Evolutionary conservation across 2,888 invertebrate species (phyloP).

Genomic region (Nudaria mundana): DNA sequence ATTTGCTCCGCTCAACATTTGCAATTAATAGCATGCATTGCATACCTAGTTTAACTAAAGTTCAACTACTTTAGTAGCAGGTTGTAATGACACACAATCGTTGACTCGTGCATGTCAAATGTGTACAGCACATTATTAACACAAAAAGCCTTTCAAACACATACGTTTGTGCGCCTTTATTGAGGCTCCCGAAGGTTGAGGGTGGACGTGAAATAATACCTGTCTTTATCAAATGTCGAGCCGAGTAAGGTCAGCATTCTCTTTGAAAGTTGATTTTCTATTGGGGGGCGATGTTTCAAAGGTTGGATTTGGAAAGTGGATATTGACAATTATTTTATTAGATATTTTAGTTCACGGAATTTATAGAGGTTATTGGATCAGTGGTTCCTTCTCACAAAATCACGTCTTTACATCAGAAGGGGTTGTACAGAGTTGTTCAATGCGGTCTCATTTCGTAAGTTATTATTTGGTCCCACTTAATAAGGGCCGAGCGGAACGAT

Average conservation of each 20-base stretch:
- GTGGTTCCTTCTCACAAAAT: slow-evolving; percentile 1
- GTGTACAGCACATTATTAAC: slow-evolving; percentile 7
- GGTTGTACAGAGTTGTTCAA: too few species aligned
- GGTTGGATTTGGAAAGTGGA: background rate
- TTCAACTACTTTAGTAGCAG: background rate
- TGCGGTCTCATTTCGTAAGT: too few species aligned
- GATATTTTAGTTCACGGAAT: too few species aligned
- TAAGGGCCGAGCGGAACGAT: too few species aligned
- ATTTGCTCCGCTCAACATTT: too few species aligned
- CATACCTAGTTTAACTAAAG: too few species aligned
- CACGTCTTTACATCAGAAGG: slow-evolving; percentile 4
- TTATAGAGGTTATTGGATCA: slow-evolving; percentile 1
- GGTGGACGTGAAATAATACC: slow-evolving; percentile 11
- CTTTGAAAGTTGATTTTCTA: slow-evolving; percentile 4
- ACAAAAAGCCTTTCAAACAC: slow-evolving; percentile 4
- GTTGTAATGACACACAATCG: background rate
- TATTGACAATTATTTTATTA: background rate
- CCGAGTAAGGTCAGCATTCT: slow-evolving; percentile 9
- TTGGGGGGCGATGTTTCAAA: background rate
- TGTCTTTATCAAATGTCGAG: slow-evolving; percentile 11
- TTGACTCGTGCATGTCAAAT: background rate
- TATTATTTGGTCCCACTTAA: too few species aligned
- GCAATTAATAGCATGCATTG: too few species aligned
- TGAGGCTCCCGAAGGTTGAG: slow-evolving; percentile 13
- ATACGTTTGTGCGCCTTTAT: slow-evolving; percentile 4